A percentile compares a stretch with the other conserved stretches of the same genome.
phyloP scores from a whole-genome alignment of 2,113 vertebrate species.

The Phoenicopterus ruber region DNA sequence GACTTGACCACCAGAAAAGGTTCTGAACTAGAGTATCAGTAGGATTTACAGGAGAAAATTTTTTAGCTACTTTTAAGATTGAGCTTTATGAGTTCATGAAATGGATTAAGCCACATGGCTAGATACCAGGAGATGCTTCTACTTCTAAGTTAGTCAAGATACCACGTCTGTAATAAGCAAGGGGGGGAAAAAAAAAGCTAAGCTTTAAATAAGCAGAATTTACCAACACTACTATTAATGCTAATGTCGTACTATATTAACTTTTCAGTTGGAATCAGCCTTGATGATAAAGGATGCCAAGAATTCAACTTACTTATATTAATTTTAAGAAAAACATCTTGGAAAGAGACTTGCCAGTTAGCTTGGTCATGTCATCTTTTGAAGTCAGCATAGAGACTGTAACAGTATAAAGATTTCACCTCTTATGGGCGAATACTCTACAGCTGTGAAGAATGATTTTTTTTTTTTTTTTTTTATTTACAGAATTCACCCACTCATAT shows the following conservation, averaged over 20 bases:
- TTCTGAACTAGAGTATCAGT: neutral
- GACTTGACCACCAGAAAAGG: neutral
- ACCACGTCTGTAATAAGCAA: neutral
- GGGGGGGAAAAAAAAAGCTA: neutral
- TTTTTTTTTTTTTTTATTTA: neutral
- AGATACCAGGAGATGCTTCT: neutral
- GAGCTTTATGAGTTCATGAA: neutral
- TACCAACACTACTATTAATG: neutral
- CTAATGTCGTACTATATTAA: neutral
- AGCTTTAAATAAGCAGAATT: neutral
- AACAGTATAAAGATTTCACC: neutral
- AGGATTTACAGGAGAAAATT: neutral
- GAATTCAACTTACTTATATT: neutral
- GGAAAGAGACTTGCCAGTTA: neutral
- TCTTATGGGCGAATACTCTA: neutral
- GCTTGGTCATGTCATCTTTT: neutral
- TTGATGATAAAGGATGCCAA: neutral
- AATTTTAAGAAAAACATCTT: neutral
- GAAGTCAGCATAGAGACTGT: neutral
- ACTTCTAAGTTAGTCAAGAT: neutral
- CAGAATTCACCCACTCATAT: neutral
- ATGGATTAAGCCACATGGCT: neutral
- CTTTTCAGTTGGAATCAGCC: neutral
- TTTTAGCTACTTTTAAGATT: neutral
- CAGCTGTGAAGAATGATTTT: neutral